Evolutionary conservation across 2,113 vertebrate genomes (phyloP).

Genomic region (Eulacestoma nigropectus): DNA sequence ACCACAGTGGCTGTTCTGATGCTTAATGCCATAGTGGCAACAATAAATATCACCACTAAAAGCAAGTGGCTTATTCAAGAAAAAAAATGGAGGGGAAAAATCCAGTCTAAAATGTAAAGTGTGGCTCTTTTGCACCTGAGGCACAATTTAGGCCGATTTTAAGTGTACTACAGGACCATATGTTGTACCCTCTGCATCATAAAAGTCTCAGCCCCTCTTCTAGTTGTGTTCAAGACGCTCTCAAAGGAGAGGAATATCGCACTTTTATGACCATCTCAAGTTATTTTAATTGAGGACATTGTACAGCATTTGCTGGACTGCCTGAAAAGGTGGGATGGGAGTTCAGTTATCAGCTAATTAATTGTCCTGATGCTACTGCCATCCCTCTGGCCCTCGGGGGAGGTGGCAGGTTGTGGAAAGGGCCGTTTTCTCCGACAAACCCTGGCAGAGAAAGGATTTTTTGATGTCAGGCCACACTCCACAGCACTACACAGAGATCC

Average conservation of each 20-base stretch:
- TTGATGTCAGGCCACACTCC: neutral
- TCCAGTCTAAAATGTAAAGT: neutral
- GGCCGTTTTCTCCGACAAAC: neutral
- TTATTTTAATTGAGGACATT: neutral
- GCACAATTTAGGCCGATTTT: neutral
- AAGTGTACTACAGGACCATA: neutral
- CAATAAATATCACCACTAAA: neutral
- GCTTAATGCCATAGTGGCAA: neutral
- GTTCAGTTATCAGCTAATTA: neutral
- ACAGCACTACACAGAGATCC: neutral
- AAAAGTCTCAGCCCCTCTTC: neutral
- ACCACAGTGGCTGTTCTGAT: neutral
- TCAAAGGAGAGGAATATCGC: neutral
- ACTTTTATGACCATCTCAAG: neutral
- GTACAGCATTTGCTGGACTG: neutral
- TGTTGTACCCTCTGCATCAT: neutral
- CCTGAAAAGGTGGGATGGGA: neutral
- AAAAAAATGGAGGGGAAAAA: neutral
- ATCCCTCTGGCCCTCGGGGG: accelerated
- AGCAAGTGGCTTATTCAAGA: neutral
- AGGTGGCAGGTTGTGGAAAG: neutral
- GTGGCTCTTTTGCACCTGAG: neutral
- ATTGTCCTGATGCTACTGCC: neutral
- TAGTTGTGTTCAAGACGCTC: neutral
- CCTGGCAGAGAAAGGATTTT: neutral